A percentile compares a stretch with the other conserved stretches of the same genome.
These are phyloP conservation scores for Melanophora roralis DNA, from an alignment of 2,888 invertebrate species.

Conservation along the genomic window DNA sequence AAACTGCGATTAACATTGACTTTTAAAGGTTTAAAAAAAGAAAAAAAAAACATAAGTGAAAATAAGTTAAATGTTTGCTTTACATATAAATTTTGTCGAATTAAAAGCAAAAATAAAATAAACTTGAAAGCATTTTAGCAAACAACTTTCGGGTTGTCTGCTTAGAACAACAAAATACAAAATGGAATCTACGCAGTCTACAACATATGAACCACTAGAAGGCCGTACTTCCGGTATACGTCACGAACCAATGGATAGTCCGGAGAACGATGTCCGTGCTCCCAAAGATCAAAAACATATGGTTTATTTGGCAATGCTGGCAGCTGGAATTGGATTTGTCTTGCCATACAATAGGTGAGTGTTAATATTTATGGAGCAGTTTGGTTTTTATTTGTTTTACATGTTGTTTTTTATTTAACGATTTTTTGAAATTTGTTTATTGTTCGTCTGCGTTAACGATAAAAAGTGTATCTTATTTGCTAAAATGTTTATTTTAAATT, in stretches of 20 bases:
- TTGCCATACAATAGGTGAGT: conserved; percentile 93
- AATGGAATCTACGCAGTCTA: conserved; percentile 74
- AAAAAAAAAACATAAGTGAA: not conserved
- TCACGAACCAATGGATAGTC: conserved; percentile 75
- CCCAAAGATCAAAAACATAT: conserved; percentile 76
- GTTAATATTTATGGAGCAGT: conserved; percentile 30
- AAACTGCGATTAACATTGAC: conserved; percentile 34
- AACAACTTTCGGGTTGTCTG: conserved; percentile 3
- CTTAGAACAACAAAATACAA: conserved; percentile 28
- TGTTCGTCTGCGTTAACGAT: not conserved
- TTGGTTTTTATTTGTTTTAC: not conserved
- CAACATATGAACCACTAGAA: conserved; percentile 76
- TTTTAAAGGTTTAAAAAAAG: conserved; percentile 8
- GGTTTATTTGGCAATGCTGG: conserved; percentile 80
- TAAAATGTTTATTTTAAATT: not conserved
- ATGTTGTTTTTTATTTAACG: not conserved
- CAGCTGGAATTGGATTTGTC: conserved; percentile 93
- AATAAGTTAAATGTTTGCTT: no score
- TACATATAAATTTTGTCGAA: no score
- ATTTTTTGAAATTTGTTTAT: not conserved
- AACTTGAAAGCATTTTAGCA: not conserved
- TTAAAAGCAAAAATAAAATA: not conserved
- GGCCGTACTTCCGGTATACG: conserved; percentile 69
- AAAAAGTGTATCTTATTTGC: not conserved
- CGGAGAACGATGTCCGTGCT: conserved; percentile 74